Base-by-base conservation (phyloP, 2,113 vertebrate species). In the Oncorhynchus tshawytscha region DNA sequence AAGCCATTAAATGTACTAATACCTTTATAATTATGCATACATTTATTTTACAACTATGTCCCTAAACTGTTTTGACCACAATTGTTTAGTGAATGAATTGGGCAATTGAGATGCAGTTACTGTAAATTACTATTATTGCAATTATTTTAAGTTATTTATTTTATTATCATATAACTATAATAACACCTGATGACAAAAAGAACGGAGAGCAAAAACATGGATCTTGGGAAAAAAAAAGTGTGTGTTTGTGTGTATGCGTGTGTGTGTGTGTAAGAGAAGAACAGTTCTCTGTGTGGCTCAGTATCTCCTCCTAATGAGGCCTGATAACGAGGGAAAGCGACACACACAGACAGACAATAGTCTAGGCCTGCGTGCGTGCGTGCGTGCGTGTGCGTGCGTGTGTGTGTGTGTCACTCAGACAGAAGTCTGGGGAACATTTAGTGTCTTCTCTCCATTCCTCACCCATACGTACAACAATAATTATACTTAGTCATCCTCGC, bases 221-320 rank as follows among this genome's bases (percentile, higher is more conserved):
- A 39, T 39, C 39, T 39, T 39, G 39, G 39, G 27, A 3, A 3
- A 11, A 45, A 45, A 45, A 2, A 9, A 45, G 8, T 2, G 39
- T 45, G 39, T 45, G 9, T 45, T 2, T 11, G 9, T 45, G 39
- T 45, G 2, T 45, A 1, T 12, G 39, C 2, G 73, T 84, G 78
- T 27, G 72, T 8, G 72, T 8, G 20, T 72, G 72, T 64, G 81
- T 79, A 54, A 76, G 79, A 73, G 75, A 51, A 72, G 83, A 85
- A 87, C 81, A 82, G 82, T 86, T 76, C 86, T 88, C 12, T 54
- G 3, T 2, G 16, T 54, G 51, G 51, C 51, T 54, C 82, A 82
- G 80, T 86, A 88, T 91, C 85, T 92, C 90, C 91, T 84, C 83
- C 91, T 94, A 94, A 93, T 93, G 92, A 94, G 91, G 88, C 91